Base-by-base conservation (phyloP, 2,113 vertebrate species). In the Ranitomeya variabilis region DNA sequence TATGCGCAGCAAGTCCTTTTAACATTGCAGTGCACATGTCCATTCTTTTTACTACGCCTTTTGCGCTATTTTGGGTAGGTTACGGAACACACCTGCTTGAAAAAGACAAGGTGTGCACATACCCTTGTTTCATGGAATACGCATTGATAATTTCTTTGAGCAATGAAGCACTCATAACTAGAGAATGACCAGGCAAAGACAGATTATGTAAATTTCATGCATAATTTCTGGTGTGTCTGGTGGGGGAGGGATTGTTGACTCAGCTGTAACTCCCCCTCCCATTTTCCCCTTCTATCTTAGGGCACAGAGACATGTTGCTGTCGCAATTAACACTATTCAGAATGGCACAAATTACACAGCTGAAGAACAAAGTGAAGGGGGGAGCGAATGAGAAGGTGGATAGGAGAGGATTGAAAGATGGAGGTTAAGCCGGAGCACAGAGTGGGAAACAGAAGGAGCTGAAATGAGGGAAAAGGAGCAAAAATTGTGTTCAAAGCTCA, bases 251-350 rank as follows among this genome's bases (percentile, higher is more conserved):
- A 55, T 73, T 85, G 69, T 37, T 60, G 69, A 86, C 54, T 86
- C 84, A 85, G 83, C 83, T 84, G 82, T 71, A 55, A 51, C 64
- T 59, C 54, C 82, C 55, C 67, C 71, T 51, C 54, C 60, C 23
- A 86, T 60, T 73, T 60, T 13, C 83, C 52, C 55, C 55, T 86
- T 76, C 55, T 86, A 60, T 86, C 84, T n/a, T 86, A 73, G 71
- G 55, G 84, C 83, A 55, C 67, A 74, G 67, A 59, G 69, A 74
- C 51, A 85, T 74, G 66, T 85, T 74, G 83, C 52, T 85, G 67
- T 59, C 26, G 69, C 69, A 86, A 86, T 86, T 86, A 86, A 86
- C 84, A 86, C 84, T 60, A 86, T 86, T 86, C 84, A 86, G 54
- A 45, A 76, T 86, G 69, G 60, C 71, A 86, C 84, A 86, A 76